These are phyloP conservation scores for Drosophila setifemur DNA, from an alignment of 1,140 invertebrate species.

Conservation along the genomic window DNA sequence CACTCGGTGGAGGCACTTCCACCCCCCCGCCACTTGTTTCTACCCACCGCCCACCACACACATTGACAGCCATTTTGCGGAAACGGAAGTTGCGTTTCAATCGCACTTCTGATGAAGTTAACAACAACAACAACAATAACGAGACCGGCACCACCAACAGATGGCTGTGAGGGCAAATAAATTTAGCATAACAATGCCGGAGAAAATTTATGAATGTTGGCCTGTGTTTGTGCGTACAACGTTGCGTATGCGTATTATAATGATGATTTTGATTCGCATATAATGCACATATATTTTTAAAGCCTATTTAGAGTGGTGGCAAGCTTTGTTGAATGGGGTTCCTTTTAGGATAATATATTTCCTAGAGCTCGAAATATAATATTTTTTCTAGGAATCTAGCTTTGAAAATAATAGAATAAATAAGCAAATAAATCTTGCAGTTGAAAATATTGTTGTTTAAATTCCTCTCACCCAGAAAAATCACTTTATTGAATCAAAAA, in stretches of 20 bases:
- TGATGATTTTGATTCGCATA: constrained; percentile 56
- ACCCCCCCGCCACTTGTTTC: not conserved
- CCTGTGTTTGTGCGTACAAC: constrained; percentile 1
- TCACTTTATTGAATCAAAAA: too few relatives aligned
- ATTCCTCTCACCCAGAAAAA: too few relatives aligned
- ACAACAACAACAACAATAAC: constrained; percentile 29
- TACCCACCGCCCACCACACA: not conserved
- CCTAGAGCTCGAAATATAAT: too few relatives aligned
- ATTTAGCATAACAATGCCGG: constrained; percentile 73
- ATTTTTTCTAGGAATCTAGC: too few relatives aligned
- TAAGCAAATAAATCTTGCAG: too few relatives aligned
- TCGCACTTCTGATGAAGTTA: constrained; percentile 72
- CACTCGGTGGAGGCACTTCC: not conserved
- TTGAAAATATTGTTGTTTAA: too few relatives aligned
- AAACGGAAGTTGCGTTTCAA: constrained; percentile 70
- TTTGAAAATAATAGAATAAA: too few relatives aligned
- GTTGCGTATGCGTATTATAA: constrained; percentile 38
- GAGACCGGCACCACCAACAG: constrained; percentile 1
- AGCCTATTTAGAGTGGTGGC: not conserved
- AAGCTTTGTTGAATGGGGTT: not conserved
- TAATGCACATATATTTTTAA: constrained; percentile 52
- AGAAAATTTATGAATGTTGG: constrained; percentile 46
- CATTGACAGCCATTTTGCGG: constrained; percentile 62
- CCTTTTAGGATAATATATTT: too few relatives aligned
- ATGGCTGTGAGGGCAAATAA: constrained; percentile 63